Base-by-base conservation (phyloP, 2,113 vertebrate genomes). In the Pantherophis guttatus region DNA sequence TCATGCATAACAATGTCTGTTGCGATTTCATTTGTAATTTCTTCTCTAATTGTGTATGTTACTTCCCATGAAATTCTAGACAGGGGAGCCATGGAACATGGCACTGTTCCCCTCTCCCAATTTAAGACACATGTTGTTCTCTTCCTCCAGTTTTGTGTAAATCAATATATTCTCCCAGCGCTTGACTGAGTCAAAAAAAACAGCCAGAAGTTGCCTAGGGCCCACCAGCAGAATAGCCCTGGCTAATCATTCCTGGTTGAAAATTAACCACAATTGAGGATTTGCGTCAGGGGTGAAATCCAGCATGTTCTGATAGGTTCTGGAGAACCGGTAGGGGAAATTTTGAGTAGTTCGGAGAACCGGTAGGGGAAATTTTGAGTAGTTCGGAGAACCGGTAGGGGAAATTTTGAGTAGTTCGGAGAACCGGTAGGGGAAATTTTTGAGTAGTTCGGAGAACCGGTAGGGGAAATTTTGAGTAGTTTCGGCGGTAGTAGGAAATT, bases 11-110 rank as follows among this genome's bases (percentile, higher is more conserved):
- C 13, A 0, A 65, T 81, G 33, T 91, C 75, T 96, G 55, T 92
- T 94, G 87, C 13, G 50, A 93, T 90, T 93, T 94, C 52, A 90
- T 5, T 94, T 93, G 81, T 96, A 89, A 95, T 94, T 89, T 88
- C 58, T 95, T 50, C 86, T 96, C 93, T 95, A 93, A 90, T 92
- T 95, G 48, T 93, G 90, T 93, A 93, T 94, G 58, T 65, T 89
- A 53, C 29, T 93, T 92, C 57, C 54, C 70, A 59, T 95, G 91
- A 95, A 94, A 96, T 96, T 55, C 90, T 94, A 5, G 55, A 92
- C 58, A 94, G 90, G 59, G 88, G 86, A 90, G 89, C 57, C 8
- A 1, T 81, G 48, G 19, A 48, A 39, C 85, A 54, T 62, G n/a
- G 7, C 29, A 58, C 54, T 92, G 88, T 86, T 94, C 48, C 93